Base-by-base conservation (phyloP, 2,888 invertebrate species). In the Gandaritis pyraliata region DNA sequence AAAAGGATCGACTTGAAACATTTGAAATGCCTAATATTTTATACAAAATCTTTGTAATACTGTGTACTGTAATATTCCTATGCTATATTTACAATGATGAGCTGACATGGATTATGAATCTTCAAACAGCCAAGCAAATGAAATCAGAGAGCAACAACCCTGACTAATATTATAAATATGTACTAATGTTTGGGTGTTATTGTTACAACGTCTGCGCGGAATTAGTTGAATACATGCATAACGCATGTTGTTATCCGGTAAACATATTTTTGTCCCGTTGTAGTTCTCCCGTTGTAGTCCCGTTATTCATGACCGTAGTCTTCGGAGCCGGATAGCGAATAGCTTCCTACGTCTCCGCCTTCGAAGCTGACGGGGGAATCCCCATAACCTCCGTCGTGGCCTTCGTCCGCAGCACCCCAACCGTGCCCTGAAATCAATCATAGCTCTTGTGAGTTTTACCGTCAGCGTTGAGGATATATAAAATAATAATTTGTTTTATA, bases 351-450 rank as follows among this genome's bases (percentile, higher is more conserved):
- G 60, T 88, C 88, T 0, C 86, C 83, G 1, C 87, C 89, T 53
- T 87, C 88, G 68, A 90, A 88, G 71, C 89, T 91, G 18, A 89
- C 88, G 0, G 87, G 87, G 0, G 89, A 85, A 23, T 89, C 88
- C 1, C 82, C 87, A 54, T 86, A 77, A 0, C 85, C 82, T 0
- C 78, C 80, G 18, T 76, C 83, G 18, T 87, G 84, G 1, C 85
- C 81, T 61, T 88, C 92, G 38, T 90, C 93, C 4, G 88, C 88
- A 0, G 86, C 92, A 23, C 87, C 87, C 87, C 89, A 90, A 1
- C 87, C 87, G 64, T 90, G 87, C 51, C 89, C 92, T 85, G 77
- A 7, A 84, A 80, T 23, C 48, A 60, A 61, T 57, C 46, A 46
- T 18, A 50, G 47, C 54, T 45, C 18, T 18, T 45, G 18, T 45